Percentiles rank a stretch among this genome's conserved stretches.
phyloP scores from a whole-genome alignment of 2,113 vertebrate species.

The Vireo altiloquus region DNA sequence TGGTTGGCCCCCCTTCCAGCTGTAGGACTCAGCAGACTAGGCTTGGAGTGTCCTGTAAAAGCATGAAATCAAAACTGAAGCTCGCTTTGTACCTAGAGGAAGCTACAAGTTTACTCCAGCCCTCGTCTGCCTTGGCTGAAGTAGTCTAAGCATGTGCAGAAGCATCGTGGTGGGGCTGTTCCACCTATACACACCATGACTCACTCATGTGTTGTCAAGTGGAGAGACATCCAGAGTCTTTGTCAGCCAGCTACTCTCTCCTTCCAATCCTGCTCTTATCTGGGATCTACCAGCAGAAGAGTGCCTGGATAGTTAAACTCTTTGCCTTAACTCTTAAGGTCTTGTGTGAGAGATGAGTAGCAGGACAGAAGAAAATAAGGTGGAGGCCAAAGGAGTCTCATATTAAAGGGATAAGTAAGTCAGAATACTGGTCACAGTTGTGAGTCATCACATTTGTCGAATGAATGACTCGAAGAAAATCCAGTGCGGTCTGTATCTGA shows the following conservation, averaged over 20 bases:
- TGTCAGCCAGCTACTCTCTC: background rate
- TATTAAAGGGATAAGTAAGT: background rate
- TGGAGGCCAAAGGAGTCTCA: background rate
- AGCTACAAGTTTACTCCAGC: background rate
- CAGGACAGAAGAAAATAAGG: background rate
- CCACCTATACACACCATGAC: background rate
- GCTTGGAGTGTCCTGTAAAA: background rate
- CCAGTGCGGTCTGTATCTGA: background rate
- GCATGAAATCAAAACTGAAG: background rate
- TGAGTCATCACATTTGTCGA: background rate
- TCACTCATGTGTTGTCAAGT: rapidly evolving
- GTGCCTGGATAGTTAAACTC: background rate
- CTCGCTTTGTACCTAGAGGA: background rate
- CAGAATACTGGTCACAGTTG: background rate
- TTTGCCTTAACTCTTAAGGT: background rate
- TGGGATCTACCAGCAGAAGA: background rate
- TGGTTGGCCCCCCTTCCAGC: background rate
- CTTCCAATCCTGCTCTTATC: background rate
- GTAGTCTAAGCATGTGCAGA: background rate
- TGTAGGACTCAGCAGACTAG: background rate
- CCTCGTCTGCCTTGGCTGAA: rapidly evolving
- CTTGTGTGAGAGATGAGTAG: background rate
- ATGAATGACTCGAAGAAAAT: background rate
- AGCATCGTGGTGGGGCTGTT: background rate
- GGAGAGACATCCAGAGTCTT: background rate